Percentiles rank a stretch among this genome's conserved stretches.
phyloP scores from a whole-genome alignment of 2,113 vertebrate genomes.

The Sinosuthora webbiana region DNA sequence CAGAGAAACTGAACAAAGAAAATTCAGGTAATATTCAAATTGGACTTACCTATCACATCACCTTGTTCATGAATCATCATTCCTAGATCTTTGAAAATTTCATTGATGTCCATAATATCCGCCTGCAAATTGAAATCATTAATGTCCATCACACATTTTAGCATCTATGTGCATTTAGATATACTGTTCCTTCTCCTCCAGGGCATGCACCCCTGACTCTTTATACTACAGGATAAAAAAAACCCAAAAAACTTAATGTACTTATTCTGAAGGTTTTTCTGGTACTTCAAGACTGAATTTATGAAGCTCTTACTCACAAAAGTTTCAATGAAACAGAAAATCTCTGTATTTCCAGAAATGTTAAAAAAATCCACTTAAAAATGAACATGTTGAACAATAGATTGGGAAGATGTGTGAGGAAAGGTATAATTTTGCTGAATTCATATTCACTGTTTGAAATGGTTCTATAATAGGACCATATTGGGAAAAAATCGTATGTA shows the following conservation, averaged over 20 bases:
- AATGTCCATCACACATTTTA: neutral
- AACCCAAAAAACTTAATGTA: neutral
- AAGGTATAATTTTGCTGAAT: neutral
- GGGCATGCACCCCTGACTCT: neutral
- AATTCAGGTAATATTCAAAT: neutral
- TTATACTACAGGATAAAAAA: neutral
- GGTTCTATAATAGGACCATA: neutral
- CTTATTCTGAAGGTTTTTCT: neutral
- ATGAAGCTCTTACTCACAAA: neutral
- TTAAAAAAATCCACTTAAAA: neutral
- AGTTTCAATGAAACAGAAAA: neutral
- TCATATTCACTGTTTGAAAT: neutral
- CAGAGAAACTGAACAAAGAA: neutral
- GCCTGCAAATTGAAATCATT: conserved; percentile 70
- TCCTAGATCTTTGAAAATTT: conserved; percentile 98
- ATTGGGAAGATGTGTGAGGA: neutral
- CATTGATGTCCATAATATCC: conserved; percentile 95
- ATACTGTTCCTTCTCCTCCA: neutral
- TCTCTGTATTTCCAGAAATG: neutral
- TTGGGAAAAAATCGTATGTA: neutral
- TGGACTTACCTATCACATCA: conserved; percentile 90
- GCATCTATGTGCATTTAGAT: neutral
- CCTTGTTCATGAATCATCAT: conserved; percentile 98
- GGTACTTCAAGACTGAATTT: neutral
- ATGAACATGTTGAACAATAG: neutral